Base-by-base conservation (phyloP, 2,797 vertebrate species). In the Malurus leucopterus region DNA sequence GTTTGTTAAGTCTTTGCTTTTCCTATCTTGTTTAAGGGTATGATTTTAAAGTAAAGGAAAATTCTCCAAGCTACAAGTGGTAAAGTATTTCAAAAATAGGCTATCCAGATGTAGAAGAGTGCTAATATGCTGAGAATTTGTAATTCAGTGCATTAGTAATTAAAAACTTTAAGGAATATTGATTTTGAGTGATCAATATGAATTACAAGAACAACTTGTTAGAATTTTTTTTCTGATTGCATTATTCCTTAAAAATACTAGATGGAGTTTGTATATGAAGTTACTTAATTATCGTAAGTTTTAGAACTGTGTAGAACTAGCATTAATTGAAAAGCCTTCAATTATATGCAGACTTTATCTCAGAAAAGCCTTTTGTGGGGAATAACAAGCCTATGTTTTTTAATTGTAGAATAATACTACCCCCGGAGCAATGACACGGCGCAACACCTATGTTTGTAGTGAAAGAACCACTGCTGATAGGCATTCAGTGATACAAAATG, bases 381-480 rank as follows among this genome's bases (percentile, higher is more conserved):
- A 91, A 72, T 93, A 95, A 96, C 80, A 84, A 80, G 41, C 38
- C n/a, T 95, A 0, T 91, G 70, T 84, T 87, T 77, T 91, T 77
- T 74, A 68, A 85, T 93, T 94, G 50, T 96, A 99, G 99, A 99
- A 98, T 96, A 99, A 98, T 94, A 95, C 98, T 8, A 97, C 98
- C 63, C 98, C 99, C 11, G 98, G 98, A 64, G 98, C 99, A 32
- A 99, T 99, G 98, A 99, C 98, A 14, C 96, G 99, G 75, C 98
- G 99, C 94, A 99, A 99, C 96, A 99, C 99, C 3, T 99, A 99
- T 0, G 99, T 99, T 77, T 99, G 99, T 98, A 99, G 98, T 43
- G 99, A 99, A 96, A 96, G 99, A 79, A 98, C 98, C 90, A 98
- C 98, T 95, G 93, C 98, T 3, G 99, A 99, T 86, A 98, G 98